Evolutionary conservation across 2,113 vertebrate species (phyloP).

Genomic region (Rhineura floridana): DNA sequence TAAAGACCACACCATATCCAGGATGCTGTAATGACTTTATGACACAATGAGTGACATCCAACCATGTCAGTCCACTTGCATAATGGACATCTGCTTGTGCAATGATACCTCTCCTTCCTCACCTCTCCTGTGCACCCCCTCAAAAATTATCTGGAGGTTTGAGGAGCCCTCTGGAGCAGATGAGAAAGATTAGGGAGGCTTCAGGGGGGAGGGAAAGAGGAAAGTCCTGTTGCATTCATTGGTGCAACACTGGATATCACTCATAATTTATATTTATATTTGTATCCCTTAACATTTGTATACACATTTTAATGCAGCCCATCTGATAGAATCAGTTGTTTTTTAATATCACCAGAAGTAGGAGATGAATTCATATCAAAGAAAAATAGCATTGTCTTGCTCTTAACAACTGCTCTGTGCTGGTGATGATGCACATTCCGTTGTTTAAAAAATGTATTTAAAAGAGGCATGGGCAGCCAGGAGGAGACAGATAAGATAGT

Average conservation of each 20-base stretch:
- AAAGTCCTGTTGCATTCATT: too few relatives aligned
- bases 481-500: constrained; percentile 14
- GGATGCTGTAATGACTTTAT: neutral
- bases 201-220: too few relatives aligned
- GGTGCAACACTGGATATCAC: too few relatives aligned
- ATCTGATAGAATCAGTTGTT: neutral
- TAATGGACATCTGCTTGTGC: too few relatives aligned
- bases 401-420: neutral
- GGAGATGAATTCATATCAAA: neutral
- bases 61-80: too few relatives aligned
- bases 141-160: too few relatives aligned
- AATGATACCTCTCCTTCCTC: too few relatives aligned
- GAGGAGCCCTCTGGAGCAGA: too few relatives aligned
- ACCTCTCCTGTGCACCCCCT: too few relatives aligned
- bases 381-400: neutral
- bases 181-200: too few relatives aligned
- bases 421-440: neutral
- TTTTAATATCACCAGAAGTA: neutral
- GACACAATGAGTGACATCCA: too few relatives aligned
- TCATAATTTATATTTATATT: neutral
- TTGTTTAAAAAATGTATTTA: neutral
- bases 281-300: neutral
- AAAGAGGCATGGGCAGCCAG: neutral
- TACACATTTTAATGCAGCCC: too few relatives aligned
- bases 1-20: neutral